Percentiles rank a stretch among this genome's conserved stretches.
Conservation (phyloP, 2,888 invertebrate genomes). For the Tachina lurida region DNA sequence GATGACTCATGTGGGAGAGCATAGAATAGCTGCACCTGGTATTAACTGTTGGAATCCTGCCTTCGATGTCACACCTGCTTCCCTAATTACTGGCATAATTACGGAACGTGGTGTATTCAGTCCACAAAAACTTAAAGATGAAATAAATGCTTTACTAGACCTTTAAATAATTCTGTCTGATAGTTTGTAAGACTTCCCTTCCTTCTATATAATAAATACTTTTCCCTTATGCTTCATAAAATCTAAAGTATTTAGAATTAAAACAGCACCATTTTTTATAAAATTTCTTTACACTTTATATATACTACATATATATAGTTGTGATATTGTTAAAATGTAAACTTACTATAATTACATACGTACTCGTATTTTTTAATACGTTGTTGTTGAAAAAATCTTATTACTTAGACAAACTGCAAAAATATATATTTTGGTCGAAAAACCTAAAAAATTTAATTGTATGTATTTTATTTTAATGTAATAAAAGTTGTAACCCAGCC, state of each 20-base stretch:
- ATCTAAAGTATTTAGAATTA: slow-evolving; percentile 59
- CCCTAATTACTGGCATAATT: slow-evolving; percentile 95
- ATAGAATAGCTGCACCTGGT: slow-evolving; percentile 94
- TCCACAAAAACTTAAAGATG: slow-evolving; percentile 84
- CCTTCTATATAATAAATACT: slow-evolving; percentile 23
- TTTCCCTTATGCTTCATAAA: slow-evolving; percentile 30
- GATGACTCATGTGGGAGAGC: slow-evolving; percentile 94
- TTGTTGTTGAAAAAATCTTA: slow-evolving; percentile 54
- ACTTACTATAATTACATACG: slow-evolving; percentile 41
- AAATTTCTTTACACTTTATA: slow-evolving; percentile 64
- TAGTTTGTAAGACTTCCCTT: slow-evolving; percentile 53
- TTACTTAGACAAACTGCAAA: slow-evolving; percentile 31
- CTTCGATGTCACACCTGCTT: slow-evolving; percentile 98
- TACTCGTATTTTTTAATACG: slow-evolving; percentile 59
- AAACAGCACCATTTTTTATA: slow-evolving; percentile 63
- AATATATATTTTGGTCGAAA: not conserved
- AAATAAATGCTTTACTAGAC: slow-evolving; percentile 75
- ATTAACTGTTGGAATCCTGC: slow-evolving; percentile 99
- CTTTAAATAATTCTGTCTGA: slow-evolving; percentile 47
- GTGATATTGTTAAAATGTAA: slow-evolving; percentile 71
- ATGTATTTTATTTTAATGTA: too few relatives aligned
- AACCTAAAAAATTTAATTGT: slow-evolving; percentile 8
- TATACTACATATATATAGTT: slow-evolving; percentile 55
- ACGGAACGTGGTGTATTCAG: slow-evolving; percentile 95
- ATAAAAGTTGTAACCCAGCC: too few relatives aligned